These are phyloP conservation scores for Megaceryle torquata DNA, from an alignment of 2,113 vertebrate species.

Conservation along the genomic window DNA sequence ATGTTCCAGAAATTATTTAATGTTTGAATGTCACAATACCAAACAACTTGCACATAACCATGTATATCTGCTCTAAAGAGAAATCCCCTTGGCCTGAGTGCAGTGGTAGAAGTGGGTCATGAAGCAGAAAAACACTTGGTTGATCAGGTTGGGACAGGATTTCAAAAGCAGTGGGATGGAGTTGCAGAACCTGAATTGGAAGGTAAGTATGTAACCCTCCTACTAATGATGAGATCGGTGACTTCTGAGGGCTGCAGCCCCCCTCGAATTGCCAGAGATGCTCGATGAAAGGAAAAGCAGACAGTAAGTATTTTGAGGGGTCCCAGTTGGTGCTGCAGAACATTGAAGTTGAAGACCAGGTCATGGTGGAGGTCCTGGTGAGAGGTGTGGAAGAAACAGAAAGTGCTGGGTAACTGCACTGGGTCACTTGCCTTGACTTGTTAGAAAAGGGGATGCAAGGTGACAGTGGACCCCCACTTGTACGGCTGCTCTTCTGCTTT, in stretches of 20 bases:
- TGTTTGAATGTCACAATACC: not conserved
- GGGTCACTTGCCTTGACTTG: not conserved
- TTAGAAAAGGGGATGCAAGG: not conserved
- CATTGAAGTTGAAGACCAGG: not conserved
- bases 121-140: not conserved
- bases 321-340: not conserved
- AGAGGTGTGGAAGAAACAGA: not conserved
- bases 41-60: not conserved
- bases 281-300: not conserved
- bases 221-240: not conserved
- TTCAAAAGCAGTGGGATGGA: not conserved
- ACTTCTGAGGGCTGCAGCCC: not conserved
- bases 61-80: not conserved
- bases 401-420: not conserved
- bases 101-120: not conserved
- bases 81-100: not conserved
- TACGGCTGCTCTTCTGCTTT: not conserved
- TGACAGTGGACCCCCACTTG: not conserved
- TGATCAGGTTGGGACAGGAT: not conserved
- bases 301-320: not conserved
- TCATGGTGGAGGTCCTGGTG: not conserved
- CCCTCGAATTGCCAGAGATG: not conserved
- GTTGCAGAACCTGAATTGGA: not conserved
- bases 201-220: accelerated
- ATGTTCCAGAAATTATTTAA: not conserved